Evolutionary conservation across 2,113 vertebrate genomes (phyloP).

Genomic region (Orycteropus afer): DNA sequence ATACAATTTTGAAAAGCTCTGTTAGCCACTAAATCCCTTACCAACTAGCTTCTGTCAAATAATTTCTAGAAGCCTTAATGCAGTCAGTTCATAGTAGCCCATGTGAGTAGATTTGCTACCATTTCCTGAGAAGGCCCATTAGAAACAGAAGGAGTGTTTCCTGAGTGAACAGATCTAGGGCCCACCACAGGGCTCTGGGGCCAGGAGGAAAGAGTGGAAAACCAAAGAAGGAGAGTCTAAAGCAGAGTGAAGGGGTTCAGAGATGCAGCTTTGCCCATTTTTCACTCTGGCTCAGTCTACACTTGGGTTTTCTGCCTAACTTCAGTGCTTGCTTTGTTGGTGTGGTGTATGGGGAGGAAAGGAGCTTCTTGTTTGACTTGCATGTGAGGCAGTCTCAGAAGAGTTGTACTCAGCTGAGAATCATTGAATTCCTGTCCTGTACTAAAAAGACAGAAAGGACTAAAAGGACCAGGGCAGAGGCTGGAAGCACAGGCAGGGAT

Average conservation of each 20-base stretch:
- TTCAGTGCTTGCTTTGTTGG: background rate
- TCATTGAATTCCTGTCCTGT: background rate
- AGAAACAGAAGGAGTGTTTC: background rate
- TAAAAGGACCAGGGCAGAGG: no score
- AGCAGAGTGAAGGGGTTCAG: background rate
- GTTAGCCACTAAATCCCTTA: background rate
- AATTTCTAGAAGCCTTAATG: background rate
- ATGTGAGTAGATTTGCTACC: no score
- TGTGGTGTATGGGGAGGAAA: background rate
- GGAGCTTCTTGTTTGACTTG: background rate
- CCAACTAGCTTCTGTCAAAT: background rate
- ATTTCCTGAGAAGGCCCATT: background rate
- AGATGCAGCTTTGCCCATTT: background rate
- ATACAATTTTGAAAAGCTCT: background rate
- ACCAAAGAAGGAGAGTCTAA: background rate
- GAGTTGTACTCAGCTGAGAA: background rate
- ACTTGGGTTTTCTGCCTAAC: background rate
- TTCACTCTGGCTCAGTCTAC: background rate
- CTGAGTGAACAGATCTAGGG: background rate
- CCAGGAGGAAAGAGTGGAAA: background rate
- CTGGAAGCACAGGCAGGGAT: no score
- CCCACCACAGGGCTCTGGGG: background rate
- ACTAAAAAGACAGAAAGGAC: no score
- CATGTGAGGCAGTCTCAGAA: background rate
- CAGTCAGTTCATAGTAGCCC: background rate